A percentile compares a stretch with the other conserved stretches of the same genome.
Evolutionary conservation across 2,888 invertebrate genomes (phyloP).

Genomic region (Cosmia trapezina): DNA sequence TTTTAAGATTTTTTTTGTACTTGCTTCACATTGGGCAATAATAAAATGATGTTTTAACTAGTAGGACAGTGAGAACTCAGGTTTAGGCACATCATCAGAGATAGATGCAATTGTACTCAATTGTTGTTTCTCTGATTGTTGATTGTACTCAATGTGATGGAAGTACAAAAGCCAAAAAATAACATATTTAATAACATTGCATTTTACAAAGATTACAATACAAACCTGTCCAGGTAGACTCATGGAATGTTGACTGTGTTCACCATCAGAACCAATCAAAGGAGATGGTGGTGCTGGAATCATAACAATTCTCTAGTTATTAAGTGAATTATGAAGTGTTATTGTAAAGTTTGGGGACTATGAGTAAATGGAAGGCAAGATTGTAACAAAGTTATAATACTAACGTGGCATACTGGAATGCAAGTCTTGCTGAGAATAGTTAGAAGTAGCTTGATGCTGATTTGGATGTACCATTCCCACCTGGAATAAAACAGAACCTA

Average conservation of each 20-base stretch:
- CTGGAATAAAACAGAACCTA: conserved; percentile 72
- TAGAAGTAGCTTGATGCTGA: conserved; percentile 91
- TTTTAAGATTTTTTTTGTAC: conserved; percentile 30
- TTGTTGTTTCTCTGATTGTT: no score
- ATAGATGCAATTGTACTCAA: neutral
- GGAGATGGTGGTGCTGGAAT: conserved; percentile 96
- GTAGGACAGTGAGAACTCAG: neutral
- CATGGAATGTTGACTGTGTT: conserved; percentile 89
- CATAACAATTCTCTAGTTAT: neutral
- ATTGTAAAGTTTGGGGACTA: neutral
- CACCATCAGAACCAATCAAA: conserved; percentile 92
- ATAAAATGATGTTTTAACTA: neutral
- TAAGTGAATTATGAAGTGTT: neutral
- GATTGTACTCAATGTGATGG: conserved; percentile 14
- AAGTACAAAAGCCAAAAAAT: conserved; percentile 21
- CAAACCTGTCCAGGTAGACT: conserved; percentile 86
- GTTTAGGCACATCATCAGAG: neutral
- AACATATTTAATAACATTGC: neutral
- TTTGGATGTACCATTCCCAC: conserved; percentile 97
- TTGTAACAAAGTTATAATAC: conserved; percentile 74
- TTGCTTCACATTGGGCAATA: conserved; percentile 21
- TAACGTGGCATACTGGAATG: conserved; percentile 95
- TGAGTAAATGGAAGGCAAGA: neutral
- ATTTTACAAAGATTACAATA: conserved; percentile 8
- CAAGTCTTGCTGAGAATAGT: conserved; percentile 92